Evolutionary conservation across 2,797 vertebrate species (phyloP), one percentile per base, ranked within the genome.

Genomic region (Danio jaintianensis): DNA sequence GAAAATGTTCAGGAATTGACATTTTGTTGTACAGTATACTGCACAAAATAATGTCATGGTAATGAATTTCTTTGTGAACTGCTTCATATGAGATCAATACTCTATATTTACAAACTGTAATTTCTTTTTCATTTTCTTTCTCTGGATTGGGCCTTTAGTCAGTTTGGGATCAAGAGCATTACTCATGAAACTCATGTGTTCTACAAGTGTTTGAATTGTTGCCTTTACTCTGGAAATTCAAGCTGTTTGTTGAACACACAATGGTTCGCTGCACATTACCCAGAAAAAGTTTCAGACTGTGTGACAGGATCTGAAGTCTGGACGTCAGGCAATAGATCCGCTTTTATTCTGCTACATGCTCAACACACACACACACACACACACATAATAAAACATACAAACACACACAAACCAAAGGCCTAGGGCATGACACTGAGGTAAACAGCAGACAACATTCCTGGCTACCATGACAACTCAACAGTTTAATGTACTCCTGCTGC

Each of bases 401-500:
- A 29, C 29, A 29, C 29, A 29, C 29, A 29, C 43, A 56, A 36
- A 43, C 43, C 56, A 36, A 43, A 75, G 40, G 80, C 66, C 53
- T 74, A 66, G 22, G 58, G 69, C 47, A 72, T 62, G 75, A 85
- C 76, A 67, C 12, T 58, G 11, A 61, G 78, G 66, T 82, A 75
- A 84, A 43, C 47, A 81, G 56, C 74, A 73, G 67, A 61, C 69
- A 66, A 80, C 85, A 86, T 87, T 89, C 80, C 80, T 82, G 58
- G 86, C 80, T 78, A 12, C 82, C 76, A 78, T 84, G 72, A 82
- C 58, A 62, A 75, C 80, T 10, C 29, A 36, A 50, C 16, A 16
- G 1, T 84, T 83, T 83, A 40, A 84, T 80, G 80, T 75, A 40
- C 58, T 62, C 45, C 42, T 67, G 53, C 20, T 67, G 53, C 29